A percentile compares a stretch with the other conserved stretches of the same genome.
These are phyloP conservation scores for Ormyrus pomaceus DNA, from an alignment of 2,888 invertebrate genomes.

Conservation along the genomic window DNA sequence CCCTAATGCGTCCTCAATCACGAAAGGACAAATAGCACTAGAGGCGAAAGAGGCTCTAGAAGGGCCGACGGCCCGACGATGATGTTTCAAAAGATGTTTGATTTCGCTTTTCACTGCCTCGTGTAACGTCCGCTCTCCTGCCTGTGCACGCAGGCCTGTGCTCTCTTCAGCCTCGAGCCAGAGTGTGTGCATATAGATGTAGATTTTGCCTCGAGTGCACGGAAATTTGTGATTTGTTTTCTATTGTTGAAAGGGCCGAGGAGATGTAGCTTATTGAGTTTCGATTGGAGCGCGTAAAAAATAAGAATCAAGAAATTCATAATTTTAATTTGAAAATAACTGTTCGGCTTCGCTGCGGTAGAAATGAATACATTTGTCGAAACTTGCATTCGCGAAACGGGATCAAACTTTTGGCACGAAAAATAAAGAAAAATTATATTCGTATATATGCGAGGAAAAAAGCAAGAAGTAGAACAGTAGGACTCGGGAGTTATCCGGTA, in stretches of 20 bases:
- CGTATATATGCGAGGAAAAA: not conserved
- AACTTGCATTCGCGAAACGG: too few species aligned
- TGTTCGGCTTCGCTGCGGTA: too few species aligned
- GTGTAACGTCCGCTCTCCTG: not conserved
- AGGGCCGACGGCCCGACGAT: slow-evolving; percentile 31
- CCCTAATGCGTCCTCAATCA: slow-evolving; percentile 48
- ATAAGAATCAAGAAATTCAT: not conserved
- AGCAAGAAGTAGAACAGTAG: slow-evolving; percentile 47
- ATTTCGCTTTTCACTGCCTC: slow-evolving; percentile 52
- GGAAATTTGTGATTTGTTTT: not conserved
- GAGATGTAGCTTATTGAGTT: too few species aligned
- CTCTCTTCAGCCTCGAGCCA: slow-evolving; percentile 13
- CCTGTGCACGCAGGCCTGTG: too few species aligned
- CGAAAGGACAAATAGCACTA: slow-evolving; percentile 37
- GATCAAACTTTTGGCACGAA: slow-evolving; percentile 3
- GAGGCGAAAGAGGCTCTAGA: slow-evolving; percentile 7
- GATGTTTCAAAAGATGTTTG: slow-evolving; percentile 53
- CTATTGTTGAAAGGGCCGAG: too few species aligned
- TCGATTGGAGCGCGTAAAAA: too few species aligned
- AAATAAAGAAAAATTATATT: slow-evolving; percentile 11
- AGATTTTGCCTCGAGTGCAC: slow-evolving; percentile 8
- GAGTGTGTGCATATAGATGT: slow-evolving; percentile 9
- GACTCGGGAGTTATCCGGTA: slow-evolving; percentile 25
- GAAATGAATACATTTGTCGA: too few species aligned
- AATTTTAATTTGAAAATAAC: not conserved